Conservation (phyloP, 2,888 invertebrate species). For the Orthosia gracilis region DNA sequence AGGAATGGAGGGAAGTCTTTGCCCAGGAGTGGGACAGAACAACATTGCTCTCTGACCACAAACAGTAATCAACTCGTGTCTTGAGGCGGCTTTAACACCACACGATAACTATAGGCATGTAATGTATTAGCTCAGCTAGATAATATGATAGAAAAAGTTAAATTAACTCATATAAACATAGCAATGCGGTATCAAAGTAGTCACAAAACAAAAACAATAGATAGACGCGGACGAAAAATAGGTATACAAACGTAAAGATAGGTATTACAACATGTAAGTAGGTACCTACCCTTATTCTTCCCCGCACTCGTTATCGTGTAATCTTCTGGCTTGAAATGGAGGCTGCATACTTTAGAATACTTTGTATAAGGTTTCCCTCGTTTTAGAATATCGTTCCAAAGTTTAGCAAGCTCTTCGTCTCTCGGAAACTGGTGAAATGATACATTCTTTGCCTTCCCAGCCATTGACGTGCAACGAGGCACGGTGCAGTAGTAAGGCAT, state of each 20-base stretch:
- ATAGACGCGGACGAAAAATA: constrained; percentile 14
- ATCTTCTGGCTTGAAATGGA: constrained; percentile 87
- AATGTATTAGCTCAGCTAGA: not conserved
- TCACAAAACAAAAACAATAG: constrained; percentile 36
- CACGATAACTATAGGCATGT: no score
- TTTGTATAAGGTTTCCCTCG: constrained; percentile 89
- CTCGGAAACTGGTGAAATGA: constrained; percentile 89
- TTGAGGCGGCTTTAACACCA: not conserved
- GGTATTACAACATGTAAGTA: constrained; percentile 6
- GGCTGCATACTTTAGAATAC: constrained; percentile 89
- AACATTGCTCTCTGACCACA: not conserved
- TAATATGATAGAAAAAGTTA: not conserved
- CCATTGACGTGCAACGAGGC: constrained; percentile 89
- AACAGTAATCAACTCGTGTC: not conserved
- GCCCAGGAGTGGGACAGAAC: not conserved
- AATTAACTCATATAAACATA: no score
- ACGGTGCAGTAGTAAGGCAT: constrained; percentile 90
- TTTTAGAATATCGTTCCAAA: constrained; percentile 88
- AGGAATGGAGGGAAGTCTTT: not conserved
- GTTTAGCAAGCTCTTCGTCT: constrained; percentile 84
- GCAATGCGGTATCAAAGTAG: not conserved
- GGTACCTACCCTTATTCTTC: constrained; percentile 85
- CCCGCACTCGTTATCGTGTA: constrained; percentile 87
- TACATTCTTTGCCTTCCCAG: constrained; percentile 89
- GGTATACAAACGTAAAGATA: constrained; percentile 28